Base-by-base conservation (phyloP, 2,888 invertebrate species). In the Ennomos fuscantarius region DNA sequence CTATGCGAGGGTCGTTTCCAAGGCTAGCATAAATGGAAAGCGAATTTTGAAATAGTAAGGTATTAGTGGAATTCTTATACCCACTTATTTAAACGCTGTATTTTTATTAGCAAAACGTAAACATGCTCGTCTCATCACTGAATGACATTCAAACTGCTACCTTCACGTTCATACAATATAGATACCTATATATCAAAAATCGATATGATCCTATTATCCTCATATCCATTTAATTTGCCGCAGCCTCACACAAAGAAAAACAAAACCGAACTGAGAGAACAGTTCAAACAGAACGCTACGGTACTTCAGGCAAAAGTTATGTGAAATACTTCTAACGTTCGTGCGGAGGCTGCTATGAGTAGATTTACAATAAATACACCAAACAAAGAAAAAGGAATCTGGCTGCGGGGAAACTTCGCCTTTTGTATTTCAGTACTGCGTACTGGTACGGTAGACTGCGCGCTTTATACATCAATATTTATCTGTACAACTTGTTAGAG, bases 301-400 rank as follows among this genome's bases (percentile, higher is more conserved):
- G 68, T 65, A 62, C 68, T 68, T 57, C 79, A 80, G 81, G 81
- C 81, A 83, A 84, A 89, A 90, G 89, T 91, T 90, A 91, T 91
- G 89, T 87, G 86, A 78, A 89, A 90, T 89, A 91, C 91, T 90
- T 89, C 81, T 85, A 86, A 84, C 86, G 81, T 72, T 70, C 74
- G 74, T 73, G 78, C 77, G 82, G 76, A 74, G 77, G 78, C 74
- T 80, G 86, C 87, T 89, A 90, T 90, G 91, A 92, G 91, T 89
- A 89, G 87, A 89, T 91, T 89, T 89, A 91, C 91, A 90, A 92
- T 92, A 90, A 90, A 92, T 91, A 92, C 89, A 87, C 87, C 85
- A 88, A 91, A 91, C 91, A 92, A 91, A 90, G 90, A 88, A 90
- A 90, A 89, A 89, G 87, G 89, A 89, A 89, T 89, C 88, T 86